These are phyloP conservation scores for Camponotus fellah DNA, from an alignment of 2,888 invertebrate species.

Conservation along the genomic window DNA sequence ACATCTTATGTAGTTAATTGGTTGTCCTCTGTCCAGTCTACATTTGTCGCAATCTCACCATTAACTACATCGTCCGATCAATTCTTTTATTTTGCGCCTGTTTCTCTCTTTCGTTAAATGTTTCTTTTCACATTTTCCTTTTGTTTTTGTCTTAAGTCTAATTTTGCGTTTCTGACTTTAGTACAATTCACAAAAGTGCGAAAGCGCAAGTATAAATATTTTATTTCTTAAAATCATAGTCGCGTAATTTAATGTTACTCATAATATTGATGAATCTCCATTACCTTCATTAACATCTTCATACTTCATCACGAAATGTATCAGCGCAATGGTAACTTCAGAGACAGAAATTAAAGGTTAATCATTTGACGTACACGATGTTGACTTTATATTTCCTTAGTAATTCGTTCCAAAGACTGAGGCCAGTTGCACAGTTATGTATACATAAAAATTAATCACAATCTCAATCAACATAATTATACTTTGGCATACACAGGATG, in stretches of 20 bases:
- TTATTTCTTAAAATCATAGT: slow-evolving; percentile 75
- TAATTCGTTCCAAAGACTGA: slow-evolving; percentile 56
- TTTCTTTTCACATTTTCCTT: slow-evolving; percentile 60
- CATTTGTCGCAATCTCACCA: slow-evolving; percentile 76
- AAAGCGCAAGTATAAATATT: slow-evolving; percentile 77
- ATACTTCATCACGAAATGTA: slow-evolving; percentile 73
- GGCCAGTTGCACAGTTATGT: slow-evolving; percentile 35
- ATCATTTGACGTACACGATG: slow-evolving; percentile 55
- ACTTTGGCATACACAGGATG: slow-evolving; percentile 52
- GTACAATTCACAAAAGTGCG: slow-evolving; percentile 75
- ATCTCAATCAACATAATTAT: slow-evolving; percentile 49
- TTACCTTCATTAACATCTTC: slow-evolving; percentile 71
- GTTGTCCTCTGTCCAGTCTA: slow-evolving; percentile 74
- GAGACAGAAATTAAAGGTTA: slow-evolving; percentile 80
- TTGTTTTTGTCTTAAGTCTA: slow-evolving; percentile 65
- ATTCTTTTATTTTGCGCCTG: slow-evolving; percentile 65
- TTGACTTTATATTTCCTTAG: slow-evolving; percentile 54
- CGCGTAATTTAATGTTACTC: slow-evolving; percentile 73
- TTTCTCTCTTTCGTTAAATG: slow-evolving; percentile 28
- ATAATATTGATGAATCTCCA: slow-evolving; percentile 74
- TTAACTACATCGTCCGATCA: slow-evolving; percentile 78
- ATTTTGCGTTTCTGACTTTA: slow-evolving; percentile 66
- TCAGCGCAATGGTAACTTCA: slow-evolving; percentile 75
- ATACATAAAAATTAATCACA: slow-evolving; percentile 50
- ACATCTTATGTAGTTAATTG: slow-evolving; percentile 75